Conservation (phyloP, 2,797 vertebrate genomes). For the Tragopan temminckii region DNA sequence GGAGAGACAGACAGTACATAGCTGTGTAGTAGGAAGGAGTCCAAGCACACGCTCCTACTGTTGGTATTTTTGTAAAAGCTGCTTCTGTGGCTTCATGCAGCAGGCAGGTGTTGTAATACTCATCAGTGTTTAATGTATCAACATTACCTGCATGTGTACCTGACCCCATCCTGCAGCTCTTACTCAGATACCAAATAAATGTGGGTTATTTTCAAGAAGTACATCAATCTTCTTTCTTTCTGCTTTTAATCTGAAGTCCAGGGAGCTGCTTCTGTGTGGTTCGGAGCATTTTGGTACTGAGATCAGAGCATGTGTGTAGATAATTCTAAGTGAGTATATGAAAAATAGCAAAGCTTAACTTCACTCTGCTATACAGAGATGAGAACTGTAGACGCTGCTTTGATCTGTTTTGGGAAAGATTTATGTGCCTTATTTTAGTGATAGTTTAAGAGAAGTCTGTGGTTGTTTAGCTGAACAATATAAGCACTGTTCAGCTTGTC, state of each 20-base stretch:
- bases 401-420: neutral
- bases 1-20: neutral
- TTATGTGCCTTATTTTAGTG: neutral
- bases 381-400: neutral
- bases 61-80: neutral
- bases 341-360: neutral
- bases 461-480: neutral
- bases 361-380: accelerated
- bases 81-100: neutral
- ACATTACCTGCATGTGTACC: neutral
- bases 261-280: neutral
- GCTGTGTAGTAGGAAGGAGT: neutral
- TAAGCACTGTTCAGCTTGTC: neutral
- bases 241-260: neutral
- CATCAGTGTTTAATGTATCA: neutral
- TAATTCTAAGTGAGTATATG: neutral
- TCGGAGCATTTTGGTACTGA: neutral
- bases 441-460: neutral
- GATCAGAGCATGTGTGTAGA: too few relatives aligned
- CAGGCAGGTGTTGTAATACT: neutral
- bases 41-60: neutral
- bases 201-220: neutral
- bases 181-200: neutral
- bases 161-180: neutral
- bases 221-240: too few relatives aligned